Evolutionary conservation across 92 coral and sea anemone species (phyloP), one percentile per base, ranked within the genome.

Genomic region (Chrysogorgia sp.): DNA sequence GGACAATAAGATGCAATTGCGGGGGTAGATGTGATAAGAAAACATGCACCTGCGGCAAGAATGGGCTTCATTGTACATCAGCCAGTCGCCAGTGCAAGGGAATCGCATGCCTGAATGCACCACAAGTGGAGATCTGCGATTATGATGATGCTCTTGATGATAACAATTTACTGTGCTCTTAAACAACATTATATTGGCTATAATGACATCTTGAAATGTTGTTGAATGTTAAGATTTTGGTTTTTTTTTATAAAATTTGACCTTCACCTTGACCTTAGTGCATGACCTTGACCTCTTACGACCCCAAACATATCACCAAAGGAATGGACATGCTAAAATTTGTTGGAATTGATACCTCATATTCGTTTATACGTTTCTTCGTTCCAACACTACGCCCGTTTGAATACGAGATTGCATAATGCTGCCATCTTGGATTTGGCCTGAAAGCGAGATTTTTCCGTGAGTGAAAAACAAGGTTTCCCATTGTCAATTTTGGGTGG

Each of bases 51-150:
- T 63, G 86, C 32, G 1, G 22, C 37, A 82, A n/a, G n/a, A n/a
- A n/a, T n/a, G n/a, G n/a, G n/a, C n/a, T n/a, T n/a, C n/a, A n/a
- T n/a, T n/a, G n/a, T 35, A 82, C 83, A 22, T 58, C 65, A 6
- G 86, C 83, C 25, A 41, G 86, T 35, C 72, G 74, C 23, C 26
- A 82, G 0, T 82, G 82, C 62, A 50, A 74, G n/a, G 86, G 67
- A 7, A 62, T 20, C 14, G n/a, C 86, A 7, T 74, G 82, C 25
- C 17, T 45, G 9, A 10, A 31, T 43, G 50, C 10, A 9, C 50
- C 50, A 17, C 50, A 43, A 43, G 9, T 43, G 10, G 50, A 43
- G 17, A 17, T 17, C 50, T 43, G 50, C 50, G 50, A 43, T 43
- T 9, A 43, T 43, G 50, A 43, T 43, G 50, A 43, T 43, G 17